Percentiles rank a stretch among this genome's conserved stretches.
These are phyloP conservation scores for Acanthosepion lycidas DNA, from an alignment of 2,888 invertebrate genomes.

Conservation along the genomic window DNA sequence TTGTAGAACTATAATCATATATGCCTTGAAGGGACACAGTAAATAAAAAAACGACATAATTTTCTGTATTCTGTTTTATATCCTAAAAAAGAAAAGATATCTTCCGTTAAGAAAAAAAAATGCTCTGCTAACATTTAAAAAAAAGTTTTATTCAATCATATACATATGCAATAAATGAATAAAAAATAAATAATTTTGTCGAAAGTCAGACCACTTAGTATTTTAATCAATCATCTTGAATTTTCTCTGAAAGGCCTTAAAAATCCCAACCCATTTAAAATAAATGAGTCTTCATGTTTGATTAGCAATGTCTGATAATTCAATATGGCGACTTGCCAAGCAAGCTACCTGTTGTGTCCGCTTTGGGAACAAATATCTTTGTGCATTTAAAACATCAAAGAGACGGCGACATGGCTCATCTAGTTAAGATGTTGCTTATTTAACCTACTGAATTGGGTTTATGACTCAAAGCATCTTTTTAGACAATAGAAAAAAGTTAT, in stretches of 20 bases:
- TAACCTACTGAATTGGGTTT: neutral
- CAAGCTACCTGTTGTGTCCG: too few species aligned
- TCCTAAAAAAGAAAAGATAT: too few species aligned
- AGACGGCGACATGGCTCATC: too few species aligned
- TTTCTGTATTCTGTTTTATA: too few species aligned
- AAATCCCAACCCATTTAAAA: neutral
- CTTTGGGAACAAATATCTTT: too few species aligned
- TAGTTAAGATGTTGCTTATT: neutral
- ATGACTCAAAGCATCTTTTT: neutral
- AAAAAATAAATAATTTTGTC: neutral
- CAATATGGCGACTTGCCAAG: neutral
- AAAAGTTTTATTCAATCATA: neutral
- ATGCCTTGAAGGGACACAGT: too few species aligned
- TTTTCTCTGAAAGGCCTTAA: neutral
- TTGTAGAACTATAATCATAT: too few species aligned
- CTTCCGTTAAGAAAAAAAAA: too few species aligned
- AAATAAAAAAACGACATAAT: too few species aligned
- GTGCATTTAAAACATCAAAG: too few species aligned
- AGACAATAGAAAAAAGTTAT: neutral
- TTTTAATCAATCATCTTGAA: neutral
- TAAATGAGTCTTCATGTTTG: neutral
- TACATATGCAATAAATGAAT: neutral
- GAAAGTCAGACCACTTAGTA: neutral
- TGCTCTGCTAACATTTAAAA: too few species aligned
- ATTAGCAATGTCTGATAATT: neutral